Conservation (phyloP, 2,888 invertebrate species). For the Luperina testacea region DNA sequence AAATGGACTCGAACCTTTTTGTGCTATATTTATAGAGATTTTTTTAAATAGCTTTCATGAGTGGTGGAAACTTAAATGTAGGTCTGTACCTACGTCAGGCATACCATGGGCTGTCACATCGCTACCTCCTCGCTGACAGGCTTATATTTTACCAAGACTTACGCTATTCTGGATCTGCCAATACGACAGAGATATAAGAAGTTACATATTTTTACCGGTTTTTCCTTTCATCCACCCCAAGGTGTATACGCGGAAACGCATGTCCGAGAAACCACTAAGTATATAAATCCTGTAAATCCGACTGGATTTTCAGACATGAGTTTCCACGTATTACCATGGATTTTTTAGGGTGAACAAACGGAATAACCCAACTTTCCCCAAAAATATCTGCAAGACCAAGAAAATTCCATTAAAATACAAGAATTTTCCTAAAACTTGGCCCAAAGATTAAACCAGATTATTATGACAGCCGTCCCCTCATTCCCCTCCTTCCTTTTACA, state of each 20-base stretch:
- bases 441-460: slow-evolving; percentile 40
- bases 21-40: neutral
- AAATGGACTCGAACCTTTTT: neutral
- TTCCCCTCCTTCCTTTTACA: slow-evolving; percentile 38
- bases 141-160: neutral
- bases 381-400: neutral
- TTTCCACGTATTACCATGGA: too few relatives aligned
- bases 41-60: neutral
- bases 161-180: neutral
- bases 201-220: neutral
- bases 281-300: too few relatives aligned
- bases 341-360: too few relatives aligned
- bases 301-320: too few relatives aligned
- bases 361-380: neutral
- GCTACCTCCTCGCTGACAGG: neutral
- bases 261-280: too few relatives aligned
- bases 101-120: neutral
- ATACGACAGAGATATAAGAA: neutral
- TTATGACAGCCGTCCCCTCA: slow-evolving; percentile 25
- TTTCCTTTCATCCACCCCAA: neutral
- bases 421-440: neutral
- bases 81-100: neutral
- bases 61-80: neutral
- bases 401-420: too few relatives aligned
- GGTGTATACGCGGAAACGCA: too few relatives aligned